Base-by-base conservation (phyloP, 2,888 invertebrate species). In the Cantharis rufa region DNA sequence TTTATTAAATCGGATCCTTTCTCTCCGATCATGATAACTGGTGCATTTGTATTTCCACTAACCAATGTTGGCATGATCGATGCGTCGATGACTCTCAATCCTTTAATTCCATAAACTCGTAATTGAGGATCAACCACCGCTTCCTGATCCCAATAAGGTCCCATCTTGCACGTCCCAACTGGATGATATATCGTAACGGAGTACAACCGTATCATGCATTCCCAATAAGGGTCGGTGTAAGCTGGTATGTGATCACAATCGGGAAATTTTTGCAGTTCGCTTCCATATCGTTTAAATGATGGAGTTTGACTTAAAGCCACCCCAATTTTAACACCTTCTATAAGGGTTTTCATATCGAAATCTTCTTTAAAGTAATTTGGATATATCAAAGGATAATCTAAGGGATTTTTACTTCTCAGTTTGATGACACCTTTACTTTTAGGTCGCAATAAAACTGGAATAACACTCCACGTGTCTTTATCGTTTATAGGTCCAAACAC, bases 1-100 rank as follows among this genome's bases (percentile, higher is more conserved):
- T 96, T 96, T 70, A 97, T 94, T 91, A 97, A 91, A 84, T 97
- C 96, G 10, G 96, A 91, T 0, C 94, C 96, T 86, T 96, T 97
- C 86, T 97, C 97, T 0, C 93, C 97, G 69, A 97, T 94, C 96
- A 97, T 97, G 28, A 97, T 95, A 0, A 92, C 92, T 0, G 96
- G 96, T 0, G 95, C 96, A 84, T 96, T 96, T 0, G 96, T 96
- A 81, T 96, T 96, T 0, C 95, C 95, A 81, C 95, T 95, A 0
- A 96, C 95, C 80, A 95, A 88, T 81, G 92, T 94, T 0, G 96
- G 96, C 95, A 96, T 96, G 18, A 96, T 94, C 74, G 95, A 95
- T 0, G 95, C 96, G 84, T 96, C 96, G 78, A 95, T 93, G 0
- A 96, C 96, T 13, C 96, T 89, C 4, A 96, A 87, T 0, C 95